Base-by-base conservation (phyloP, 1,140 invertebrate species). In the Aplysia californica region DNA sequence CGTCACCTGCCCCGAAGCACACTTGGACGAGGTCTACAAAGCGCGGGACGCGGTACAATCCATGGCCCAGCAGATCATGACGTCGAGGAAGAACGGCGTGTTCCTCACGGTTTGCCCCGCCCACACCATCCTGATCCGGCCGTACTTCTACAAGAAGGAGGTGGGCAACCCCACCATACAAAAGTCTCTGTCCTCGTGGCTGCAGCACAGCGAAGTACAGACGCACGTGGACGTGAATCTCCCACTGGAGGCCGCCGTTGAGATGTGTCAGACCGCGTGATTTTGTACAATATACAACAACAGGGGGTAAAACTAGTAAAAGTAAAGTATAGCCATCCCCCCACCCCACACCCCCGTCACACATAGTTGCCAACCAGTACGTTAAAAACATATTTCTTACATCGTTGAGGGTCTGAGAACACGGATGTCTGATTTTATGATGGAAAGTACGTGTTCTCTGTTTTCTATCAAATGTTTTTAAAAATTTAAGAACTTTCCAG, bases 41-140 rank as follows among this genome's bases (percentile, higher is more conserved):
- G 56, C 73, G 18, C 58, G 56, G 58, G 39, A 65, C 20, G 65
- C 67, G 18, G 4, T 82, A 15, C n/a, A 77, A 2, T 15, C 39
- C 6, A 33, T 44, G n/a, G 64, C 78, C 0, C 39, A 67, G 15
- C 64, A 80, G 2, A 78, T 85, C 2, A 36, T 80, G 58, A 41
- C 31, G 6, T 6, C 15, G 3, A 66, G 69, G 31, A 81, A 82
- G 50, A 80, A 85, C 55, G 84, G 84, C 1, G 64, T 82, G 6
- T 84, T 80, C 58, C 64, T 83, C 0, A 83, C 82, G 1, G 78
- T 78, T 15, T 84, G 84, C 71, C 81, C 81, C 2, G 69, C 69
- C 23, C 84, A 84, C 58, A 76, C 76, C 2, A 55, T 85, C 18
- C 55, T 84, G 1, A 39, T 78, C 18, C 69, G 78, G 23, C 68